Evolutionary conservation across 2,888 invertebrate species (phyloP).

Genomic region (Thereva nobilitata): DNA sequence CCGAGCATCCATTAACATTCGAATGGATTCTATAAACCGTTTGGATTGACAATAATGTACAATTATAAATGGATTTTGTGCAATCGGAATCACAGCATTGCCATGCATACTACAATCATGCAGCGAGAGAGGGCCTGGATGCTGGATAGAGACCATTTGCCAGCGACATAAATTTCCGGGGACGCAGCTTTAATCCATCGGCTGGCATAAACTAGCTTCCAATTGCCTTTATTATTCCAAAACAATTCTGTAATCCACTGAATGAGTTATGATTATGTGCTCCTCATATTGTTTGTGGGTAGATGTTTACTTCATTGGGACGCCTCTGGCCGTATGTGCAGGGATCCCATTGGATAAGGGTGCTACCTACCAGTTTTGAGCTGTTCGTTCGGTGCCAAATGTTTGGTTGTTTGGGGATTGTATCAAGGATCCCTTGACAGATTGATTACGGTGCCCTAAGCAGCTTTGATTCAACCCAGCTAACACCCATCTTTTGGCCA

Average conservation of each 20-base stretch:
- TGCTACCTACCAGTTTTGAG: neutral
- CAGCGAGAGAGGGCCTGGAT: constrained; percentile 3
- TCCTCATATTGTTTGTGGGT: constrained; percentile 45
- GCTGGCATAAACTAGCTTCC: constrained; percentile 44
- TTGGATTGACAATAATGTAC: constrained; percentile 43
- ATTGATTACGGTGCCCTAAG: constrained; percentile 27
- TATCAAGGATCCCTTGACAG: constrained; percentile 4
- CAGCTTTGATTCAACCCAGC: neutral
- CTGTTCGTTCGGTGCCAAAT: no score
- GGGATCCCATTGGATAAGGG: constrained; percentile 27
- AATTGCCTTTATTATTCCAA: constrained; percentile 45
- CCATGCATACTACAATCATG: constrained; percentile 26
- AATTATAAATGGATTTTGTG: constrained; percentile 47
- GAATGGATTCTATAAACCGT: constrained; percentile 36
- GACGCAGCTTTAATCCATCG: constrained; percentile 42
- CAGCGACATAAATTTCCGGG: constrained; percentile 41
- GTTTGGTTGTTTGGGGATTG: no score
- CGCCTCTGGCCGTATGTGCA: constrained; percentile 46
- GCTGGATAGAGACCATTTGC: constrained; percentile 38
- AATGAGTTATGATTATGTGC: constrained; percentile 45
- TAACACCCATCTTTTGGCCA: neutral
- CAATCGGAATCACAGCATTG: constrained; percentile 44
- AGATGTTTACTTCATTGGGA: constrained; percentile 45
- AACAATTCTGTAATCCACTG: constrained; percentile 46
- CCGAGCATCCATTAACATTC: constrained; percentile 25